These are phyloP conservation scores for Mesocentrotus franciscanus DNA, from an alignment of 53 echinoderm and acorn worm species.

Conservation along the genomic window DNA sequence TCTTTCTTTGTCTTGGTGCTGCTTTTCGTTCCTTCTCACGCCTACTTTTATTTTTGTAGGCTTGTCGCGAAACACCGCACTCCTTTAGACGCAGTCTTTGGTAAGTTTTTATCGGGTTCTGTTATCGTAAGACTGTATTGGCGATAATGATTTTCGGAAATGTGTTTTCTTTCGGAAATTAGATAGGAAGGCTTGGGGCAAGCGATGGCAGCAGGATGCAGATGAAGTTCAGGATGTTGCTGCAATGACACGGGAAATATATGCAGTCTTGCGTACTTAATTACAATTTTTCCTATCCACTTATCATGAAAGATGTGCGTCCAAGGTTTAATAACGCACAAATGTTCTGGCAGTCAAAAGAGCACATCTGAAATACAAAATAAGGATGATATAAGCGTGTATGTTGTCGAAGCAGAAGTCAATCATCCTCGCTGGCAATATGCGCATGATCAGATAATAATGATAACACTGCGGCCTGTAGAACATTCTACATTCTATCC, in stretches of 20 bases:
- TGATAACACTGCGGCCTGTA: no score
- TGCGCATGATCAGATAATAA: background rate
- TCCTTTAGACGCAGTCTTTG: background rate
- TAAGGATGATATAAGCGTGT: background rate
- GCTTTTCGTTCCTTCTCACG: background rate
- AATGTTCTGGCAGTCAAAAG: background rate
- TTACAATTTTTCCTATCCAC: background rate
- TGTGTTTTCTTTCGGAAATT: constrained; percentile 58
- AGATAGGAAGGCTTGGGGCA: constrained; percentile 32
- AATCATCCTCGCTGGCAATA: background rate
- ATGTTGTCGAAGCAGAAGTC: background rate
- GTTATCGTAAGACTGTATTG: background rate
- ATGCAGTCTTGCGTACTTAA: background rate
- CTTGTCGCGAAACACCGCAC: background rate
- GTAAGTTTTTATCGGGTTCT: constrained; percentile 17
- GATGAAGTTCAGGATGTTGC: constrained; percentile 31
- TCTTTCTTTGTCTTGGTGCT: background rate
- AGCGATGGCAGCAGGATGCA: background rate
- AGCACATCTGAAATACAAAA: background rate
- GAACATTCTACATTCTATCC: no score
- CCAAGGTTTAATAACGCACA: background rate
- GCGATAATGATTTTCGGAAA: constrained; percentile 37
- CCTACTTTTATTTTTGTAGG: background rate
- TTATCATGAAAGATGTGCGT: background rate
- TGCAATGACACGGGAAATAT: constrained; percentile 5